Conservation (phyloP, 2,888 invertebrate genomes). For the Meloe dianella region DNA sequence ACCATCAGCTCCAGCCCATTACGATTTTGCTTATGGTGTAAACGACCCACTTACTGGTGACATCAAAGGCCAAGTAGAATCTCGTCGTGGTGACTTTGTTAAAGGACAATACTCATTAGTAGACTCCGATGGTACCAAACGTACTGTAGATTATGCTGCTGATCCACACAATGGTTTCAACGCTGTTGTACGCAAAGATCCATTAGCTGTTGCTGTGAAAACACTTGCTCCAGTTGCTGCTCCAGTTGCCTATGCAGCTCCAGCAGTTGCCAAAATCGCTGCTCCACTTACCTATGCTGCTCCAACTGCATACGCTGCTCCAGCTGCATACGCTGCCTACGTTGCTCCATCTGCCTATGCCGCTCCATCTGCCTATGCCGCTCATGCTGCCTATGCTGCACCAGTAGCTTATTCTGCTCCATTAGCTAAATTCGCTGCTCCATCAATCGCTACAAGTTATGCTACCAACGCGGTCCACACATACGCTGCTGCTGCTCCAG, state of each 20-base stretch:
- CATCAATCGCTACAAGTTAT: not conserved
- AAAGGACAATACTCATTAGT: constrained; percentile 62
- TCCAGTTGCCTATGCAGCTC: constrained; percentile 29
- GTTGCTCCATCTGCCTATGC: constrained; percentile 15
- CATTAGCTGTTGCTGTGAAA: constrained; percentile 51
- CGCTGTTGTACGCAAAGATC: constrained; percentile 62
- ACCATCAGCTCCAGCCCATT: constrained; percentile 61
- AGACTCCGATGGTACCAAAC: constrained; percentile 62
- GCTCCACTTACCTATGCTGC: constrained; percentile 10
- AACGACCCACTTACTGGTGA: constrained; percentile 58
- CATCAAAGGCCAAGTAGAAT: constrained; percentile 62
- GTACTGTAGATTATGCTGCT: constrained; percentile 63
- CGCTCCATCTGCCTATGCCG: constrained; percentile 21
- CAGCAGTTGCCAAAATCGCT: constrained; percentile 28
- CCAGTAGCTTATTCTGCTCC: not conserved
- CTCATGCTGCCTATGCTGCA: constrained; percentile 15
- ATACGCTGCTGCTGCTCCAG: not conserved
- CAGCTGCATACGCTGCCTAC: constrained; percentile 41
- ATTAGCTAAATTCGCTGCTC: not conserved
- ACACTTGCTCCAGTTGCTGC: constrained; percentile 54
- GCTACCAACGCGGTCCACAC: not conserved
- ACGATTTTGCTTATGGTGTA: constrained; percentile 35
- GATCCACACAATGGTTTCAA: constrained; percentile 64
- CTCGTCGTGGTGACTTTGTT: constrained; percentile 62
- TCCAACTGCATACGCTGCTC: constrained; percentile 18